These are phyloP conservation scores for Drosophila novamexicana DNA, from an alignment of 1,140 invertebrate genomes.

Conservation along the genomic window DNA sequence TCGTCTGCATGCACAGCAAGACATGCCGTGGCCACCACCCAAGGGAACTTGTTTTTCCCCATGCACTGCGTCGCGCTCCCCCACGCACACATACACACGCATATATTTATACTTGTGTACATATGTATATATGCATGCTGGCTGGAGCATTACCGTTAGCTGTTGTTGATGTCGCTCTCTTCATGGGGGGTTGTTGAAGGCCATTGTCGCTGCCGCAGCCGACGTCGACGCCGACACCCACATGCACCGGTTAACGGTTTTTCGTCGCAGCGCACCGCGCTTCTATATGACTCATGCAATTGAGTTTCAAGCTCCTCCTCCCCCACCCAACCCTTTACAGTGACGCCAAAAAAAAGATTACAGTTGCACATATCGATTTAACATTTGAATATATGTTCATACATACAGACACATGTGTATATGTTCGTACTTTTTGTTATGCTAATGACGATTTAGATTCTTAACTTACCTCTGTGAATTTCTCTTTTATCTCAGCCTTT, in stretches of 20 bases:
- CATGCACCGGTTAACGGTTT: conserved; percentile 74
- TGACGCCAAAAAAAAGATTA: neutral
- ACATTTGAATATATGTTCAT: neutral
- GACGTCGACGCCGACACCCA: conserved; percentile 64
- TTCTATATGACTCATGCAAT: conserved; percentile 64
- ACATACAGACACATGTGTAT: neutral
- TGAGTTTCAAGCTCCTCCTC: conserved; percentile 41
- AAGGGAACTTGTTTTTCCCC: conserved; percentile 49
- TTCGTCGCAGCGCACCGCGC: conserved; percentile 24
- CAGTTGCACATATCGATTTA: conserved; percentile 35
- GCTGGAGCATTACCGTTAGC: conserved; percentile 62
- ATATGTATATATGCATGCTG: conserved; percentile 24
- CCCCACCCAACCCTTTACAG: conserved; percentile 11
- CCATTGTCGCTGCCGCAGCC: conserved; percentile 52
- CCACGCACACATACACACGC: conserved; percentile 21
- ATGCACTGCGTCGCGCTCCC: conserved; percentile 36
- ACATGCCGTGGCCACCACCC: conserved; percentile 55
- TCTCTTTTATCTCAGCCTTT: conserved; percentile 83
- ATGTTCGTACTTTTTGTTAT: neutral
- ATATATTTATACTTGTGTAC: neutral
- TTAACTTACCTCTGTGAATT: conserved; percentile 82
- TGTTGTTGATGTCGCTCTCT: conserved; percentile 43
- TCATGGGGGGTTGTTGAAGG: conserved; percentile 80
- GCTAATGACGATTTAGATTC: conserved; percentile 31
- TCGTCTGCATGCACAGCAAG: conserved; percentile 27